Evolutionary conservation across 2,888 invertebrate species (phyloP).

Genomic region (Eubasilissa splendida): DNA sequence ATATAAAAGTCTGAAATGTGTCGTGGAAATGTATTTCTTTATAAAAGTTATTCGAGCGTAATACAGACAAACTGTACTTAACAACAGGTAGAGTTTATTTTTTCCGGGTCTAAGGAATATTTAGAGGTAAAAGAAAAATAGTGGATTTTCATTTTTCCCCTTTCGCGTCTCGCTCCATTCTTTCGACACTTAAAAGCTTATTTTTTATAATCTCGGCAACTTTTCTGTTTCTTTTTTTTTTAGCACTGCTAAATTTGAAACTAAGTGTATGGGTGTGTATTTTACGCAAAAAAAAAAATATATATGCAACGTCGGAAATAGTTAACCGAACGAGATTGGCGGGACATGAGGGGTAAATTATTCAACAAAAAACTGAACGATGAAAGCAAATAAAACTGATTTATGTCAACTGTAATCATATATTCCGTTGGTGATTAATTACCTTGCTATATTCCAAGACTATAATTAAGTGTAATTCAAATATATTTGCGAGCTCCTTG

Average conservation of each 20-base stretch:
- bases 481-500: constrained; percentile 5
- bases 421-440: constrained; percentile 8
- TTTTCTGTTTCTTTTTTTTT: constrained; percentile 44
- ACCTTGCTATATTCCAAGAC: background rate
- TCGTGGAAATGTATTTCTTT: constrained; percentile 31
- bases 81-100: constrained; percentile 32
- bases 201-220: constrained; percentile 51
- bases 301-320: constrained; percentile 23
- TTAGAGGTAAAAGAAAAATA: constrained; percentile 11
- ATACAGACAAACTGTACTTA: constrained; percentile 34
- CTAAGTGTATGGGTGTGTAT: constrained; percentile 32
- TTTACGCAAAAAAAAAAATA: background rate
- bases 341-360: constrained; percentile 42
- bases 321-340: constrained; percentile 51
- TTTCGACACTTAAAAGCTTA: constrained; percentile 45
- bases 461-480: background rate
- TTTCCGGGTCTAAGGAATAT: constrained; percentile 9
- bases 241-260: constrained; percentile 48
- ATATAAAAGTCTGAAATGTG: constrained; percentile 33
- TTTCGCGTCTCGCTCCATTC: constrained; percentile 25
- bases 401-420: background rate
- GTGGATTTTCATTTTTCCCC: constrained; percentile 22
- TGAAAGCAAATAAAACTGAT: constrained; percentile 9
- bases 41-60: constrained; percentile 23
- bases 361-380: constrained; percentile 27